Evolutionary conservation across 2,797 vertebrate genomes (phyloP).

Genomic region (Cirrhinus mrigala): DNA sequence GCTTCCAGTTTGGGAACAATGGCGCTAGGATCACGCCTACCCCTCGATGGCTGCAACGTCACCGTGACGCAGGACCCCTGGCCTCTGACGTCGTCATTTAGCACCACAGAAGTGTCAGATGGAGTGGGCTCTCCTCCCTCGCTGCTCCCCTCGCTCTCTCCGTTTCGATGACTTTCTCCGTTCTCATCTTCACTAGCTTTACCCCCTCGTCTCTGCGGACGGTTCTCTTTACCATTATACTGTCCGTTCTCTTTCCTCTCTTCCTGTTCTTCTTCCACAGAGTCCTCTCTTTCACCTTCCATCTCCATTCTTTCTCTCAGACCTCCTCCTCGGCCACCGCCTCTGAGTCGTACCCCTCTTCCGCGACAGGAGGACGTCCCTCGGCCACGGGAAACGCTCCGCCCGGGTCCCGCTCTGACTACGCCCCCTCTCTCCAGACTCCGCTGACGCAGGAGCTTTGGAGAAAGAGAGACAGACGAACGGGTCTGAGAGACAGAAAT

Average conservation of each 20-base stretch:
- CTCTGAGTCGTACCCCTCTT: slow-evolving; percentile 76
- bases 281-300: slow-evolving; percentile 65
- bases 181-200: slow-evolving; percentile 62
- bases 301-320: slow-evolving; percentile 55
- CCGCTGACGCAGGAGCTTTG: slow-evolving; percentile 71
- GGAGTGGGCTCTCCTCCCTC: slow-evolving; percentile 81
- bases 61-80: slow-evolving; percentile 88
- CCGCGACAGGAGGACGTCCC: slow-evolving; percentile 60
- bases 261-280: slow-evolving; percentile 67
- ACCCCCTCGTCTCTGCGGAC: slow-evolving; percentile 49
- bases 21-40: slow-evolving; percentile 81
- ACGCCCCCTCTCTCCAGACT: slow-evolving; percentile 70
- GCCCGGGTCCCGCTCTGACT: slow-evolving; percentile 63
- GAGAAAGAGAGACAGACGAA: slow-evolving; percentile 72
- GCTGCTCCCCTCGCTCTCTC: slow-evolving; percentile 83
- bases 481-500: slow-evolving; percentile 70
- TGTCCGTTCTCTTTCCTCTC: slow-evolving; percentile 69
- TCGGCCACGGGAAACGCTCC: slow-evolving; percentile 69
- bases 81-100: slow-evolving; percentile 67
- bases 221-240: slow-evolving; percentile 54
- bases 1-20: slow-evolving; percentile 98
- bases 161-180: slow-evolving; percentile 65
- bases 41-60: slow-evolving; percentile 89
- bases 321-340: slow-evolving; percentile 71
- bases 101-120: slow-evolving; percentile 60